Evolutionary conservation across 2,797 vertebrate genomes (phyloP), one percentile per base, ranked within the genome.

Genomic region (Tiaroga cobitis): DNA sequence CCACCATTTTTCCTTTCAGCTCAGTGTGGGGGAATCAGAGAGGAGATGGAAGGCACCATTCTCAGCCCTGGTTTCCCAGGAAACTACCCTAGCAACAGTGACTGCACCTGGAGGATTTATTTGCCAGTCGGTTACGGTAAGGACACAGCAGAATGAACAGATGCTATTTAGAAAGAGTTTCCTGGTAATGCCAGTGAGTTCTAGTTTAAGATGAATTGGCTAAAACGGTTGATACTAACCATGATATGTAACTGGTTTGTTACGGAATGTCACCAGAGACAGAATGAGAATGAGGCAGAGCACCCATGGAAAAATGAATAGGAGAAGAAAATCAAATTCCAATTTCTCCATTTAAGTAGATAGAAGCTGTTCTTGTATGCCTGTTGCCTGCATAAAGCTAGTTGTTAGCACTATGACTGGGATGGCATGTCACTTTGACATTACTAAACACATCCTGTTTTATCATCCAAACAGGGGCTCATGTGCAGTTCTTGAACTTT

Each of bases 51-150:
- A 87, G 98, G 97, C 72, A 98, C 99, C 89, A 98, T 99, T 90
- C 96, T 99, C 90, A 99, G 98, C 89, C 98, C 98, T 0, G 98
- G 98, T 84, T 99, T 99, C 94, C 98, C 97, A 81, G 98, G 98
- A 84, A 99, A 99, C 94, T 99, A 99, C 84, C 98, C 98, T 80
- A 99, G 98, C 94, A 99, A 99, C 94, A 94, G 97, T 88, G 98
- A 99, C 94, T 99, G 98, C 93, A 97, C 97, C 0, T 99, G 98
- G 98, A 97, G 96, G 93, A 96, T 99, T 86, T 94, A 96, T 82
- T 95, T 99, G 91, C 97, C 98, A 0, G 97, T 99, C 88, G 97
- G 98, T 84, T 98, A 97, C 37, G 98, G 98, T 99, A 89, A 97
- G 98, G 56, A 82, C 43, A 76, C n/a, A 32, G 41, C 59, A 51